Conservation (phyloP, 2,888 invertebrate genomes). For the Latrodectus hesperus region DNA sequence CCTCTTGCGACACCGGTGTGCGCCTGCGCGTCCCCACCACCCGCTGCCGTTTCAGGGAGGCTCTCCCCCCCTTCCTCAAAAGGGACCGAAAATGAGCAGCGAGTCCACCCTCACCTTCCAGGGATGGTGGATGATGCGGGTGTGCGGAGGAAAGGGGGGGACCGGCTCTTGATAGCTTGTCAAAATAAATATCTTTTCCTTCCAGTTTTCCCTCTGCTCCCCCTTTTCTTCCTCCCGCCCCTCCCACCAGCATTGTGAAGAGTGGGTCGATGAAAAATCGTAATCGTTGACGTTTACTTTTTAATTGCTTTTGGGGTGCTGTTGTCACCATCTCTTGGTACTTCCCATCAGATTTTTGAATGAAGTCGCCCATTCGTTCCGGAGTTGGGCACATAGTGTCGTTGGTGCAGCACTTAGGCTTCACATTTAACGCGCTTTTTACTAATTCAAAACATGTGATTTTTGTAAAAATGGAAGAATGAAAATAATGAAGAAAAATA, state of each 20-base stretch:
- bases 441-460: too few species aligned
- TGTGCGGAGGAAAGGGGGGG: conserved; percentile 1
- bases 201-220: not conserved
- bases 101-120: not conserved
- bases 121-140: conserved; percentile 2
- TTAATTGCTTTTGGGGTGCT: not conserved
- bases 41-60: conserved; percentile 34
- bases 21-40: conserved; percentile 49
- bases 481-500: too few species aligned
- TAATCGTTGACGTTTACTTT: conserved; percentile 5
- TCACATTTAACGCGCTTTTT: too few species aligned
- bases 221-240: not conserved
- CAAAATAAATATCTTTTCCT: conserved; percentile 64
- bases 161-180: conserved; percentile 54
- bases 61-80: conserved; percentile 8
- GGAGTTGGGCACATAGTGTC: too few species aligned
- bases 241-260: not conserved
- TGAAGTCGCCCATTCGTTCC: too few species aligned
- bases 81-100: conserved; percentile 29
- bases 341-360: too few species aligned
- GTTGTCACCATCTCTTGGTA: too few species aligned
- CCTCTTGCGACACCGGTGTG: conserved; percentile 4
- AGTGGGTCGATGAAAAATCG: not conserved
- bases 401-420: too few species aligned
- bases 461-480: too few species aligned